These are phyloP conservation scores for Laspeyria flexula DNA, from an alignment of 2,888 invertebrate genomes.

Conservation along the genomic window DNA sequence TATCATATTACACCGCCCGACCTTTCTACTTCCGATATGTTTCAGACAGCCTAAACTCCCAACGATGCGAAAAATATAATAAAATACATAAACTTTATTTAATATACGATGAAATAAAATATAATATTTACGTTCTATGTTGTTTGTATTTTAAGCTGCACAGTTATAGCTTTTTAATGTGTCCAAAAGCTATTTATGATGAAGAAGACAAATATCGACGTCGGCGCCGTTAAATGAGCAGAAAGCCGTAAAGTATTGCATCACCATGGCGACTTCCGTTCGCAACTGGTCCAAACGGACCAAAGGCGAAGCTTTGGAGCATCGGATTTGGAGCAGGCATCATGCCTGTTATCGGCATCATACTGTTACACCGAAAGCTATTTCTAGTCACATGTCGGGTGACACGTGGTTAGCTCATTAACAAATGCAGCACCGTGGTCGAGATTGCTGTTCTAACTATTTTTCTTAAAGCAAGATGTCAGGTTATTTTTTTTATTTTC, in stretches of 20 bases:
- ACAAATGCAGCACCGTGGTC: conserved; percentile 13
- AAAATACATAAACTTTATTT: too few species aligned
- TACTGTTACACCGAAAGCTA: conserved; percentile 18
- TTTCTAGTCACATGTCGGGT: conserved; percentile 1
- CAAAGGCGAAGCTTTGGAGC: too few species aligned
- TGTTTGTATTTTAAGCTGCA: neutral
- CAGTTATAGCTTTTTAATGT: conserved; percentile 1
- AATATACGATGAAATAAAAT: neutral
- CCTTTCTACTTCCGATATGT: too few species aligned
- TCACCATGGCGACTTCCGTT: conserved; percentile 44
- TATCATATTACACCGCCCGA: too few species aligned
- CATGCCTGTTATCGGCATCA: conserved; percentile 35
- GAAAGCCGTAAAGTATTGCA: conserved; percentile 45
- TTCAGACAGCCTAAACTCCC: neutral
- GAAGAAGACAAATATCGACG: conserved; percentile 27
- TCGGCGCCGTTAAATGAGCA: conserved; percentile 24
- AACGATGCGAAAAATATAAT: neutral
- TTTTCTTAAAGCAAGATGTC: neutral
- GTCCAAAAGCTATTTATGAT: conserved; percentile 21
- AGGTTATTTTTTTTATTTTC: neutral
- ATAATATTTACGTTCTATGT: neutral
- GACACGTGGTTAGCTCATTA: conserved; percentile 15
- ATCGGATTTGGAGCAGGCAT: conserved; percentile 32
- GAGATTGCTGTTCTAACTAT: neutral
- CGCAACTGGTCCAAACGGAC: conserved; percentile 26